phyloP scores from a whole-genome alignment of 2,113 vertebrate genomes.

The Tragelaphus imberbis region DNA sequence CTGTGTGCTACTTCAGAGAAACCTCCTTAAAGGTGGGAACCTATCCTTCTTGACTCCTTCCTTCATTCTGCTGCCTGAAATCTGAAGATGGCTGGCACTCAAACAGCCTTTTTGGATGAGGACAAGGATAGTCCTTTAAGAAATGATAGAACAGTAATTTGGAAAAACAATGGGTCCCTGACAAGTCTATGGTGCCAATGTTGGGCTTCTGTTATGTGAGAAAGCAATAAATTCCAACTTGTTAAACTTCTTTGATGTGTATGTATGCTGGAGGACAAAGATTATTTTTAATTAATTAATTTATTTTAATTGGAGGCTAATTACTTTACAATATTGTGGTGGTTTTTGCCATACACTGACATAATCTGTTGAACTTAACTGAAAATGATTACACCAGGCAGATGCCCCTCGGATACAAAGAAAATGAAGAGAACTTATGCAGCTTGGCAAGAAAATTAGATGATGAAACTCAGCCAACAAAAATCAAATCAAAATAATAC shows the following conservation, averaged over 20 bases:
- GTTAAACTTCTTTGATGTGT: background rate
- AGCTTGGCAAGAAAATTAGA: background rate
- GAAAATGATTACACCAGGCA: background rate
- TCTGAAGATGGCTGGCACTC: background rate
- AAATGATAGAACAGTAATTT: background rate
- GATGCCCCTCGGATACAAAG: background rate
- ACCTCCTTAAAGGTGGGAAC: background rate
- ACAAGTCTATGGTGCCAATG: background rate
- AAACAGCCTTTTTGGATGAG: background rate
- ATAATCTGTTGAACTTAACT: background rate
- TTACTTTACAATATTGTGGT: background rate
- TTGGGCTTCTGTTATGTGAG: background rate
- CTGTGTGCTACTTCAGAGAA: background rate
- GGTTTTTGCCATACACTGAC: background rate
- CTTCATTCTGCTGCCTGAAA: background rate
- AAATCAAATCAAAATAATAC: background rate
- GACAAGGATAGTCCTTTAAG: background rate
- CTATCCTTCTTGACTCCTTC: background rate
- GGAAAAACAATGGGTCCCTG: background rate
- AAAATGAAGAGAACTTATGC: background rate
- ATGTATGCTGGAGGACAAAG: background rate
- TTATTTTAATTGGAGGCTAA: background rate
- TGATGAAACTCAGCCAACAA: background rate
- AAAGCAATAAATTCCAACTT: background rate
- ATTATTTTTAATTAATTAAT: accelerated